Evolutionary conservation across 2,797 vertebrate genomes (phyloP), one percentile per base, ranked within the genome.

Genomic region (Pseudomugil gertrudae): DNA sequence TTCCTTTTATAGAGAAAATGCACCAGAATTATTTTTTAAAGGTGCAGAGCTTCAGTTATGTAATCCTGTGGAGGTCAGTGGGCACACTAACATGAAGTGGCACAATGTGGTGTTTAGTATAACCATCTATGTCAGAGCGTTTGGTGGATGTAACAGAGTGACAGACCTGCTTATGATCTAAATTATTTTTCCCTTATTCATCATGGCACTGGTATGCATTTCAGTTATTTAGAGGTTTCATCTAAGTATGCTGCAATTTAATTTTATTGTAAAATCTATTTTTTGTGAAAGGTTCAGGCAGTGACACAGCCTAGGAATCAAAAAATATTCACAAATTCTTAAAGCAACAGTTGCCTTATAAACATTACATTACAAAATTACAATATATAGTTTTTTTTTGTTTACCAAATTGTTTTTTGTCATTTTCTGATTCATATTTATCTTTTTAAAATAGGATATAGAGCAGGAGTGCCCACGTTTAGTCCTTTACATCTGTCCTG

Each of bases 1-100:
- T 30, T 27, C 53, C 9, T 29, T 19, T 47, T 21, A 43, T 19
- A 48, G 4, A 27, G 17, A 53, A 55, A 38, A 70, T 43, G 47
- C 50, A 78, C 24, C 3, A 36, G n/a, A 35, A 27, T 8, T 69
- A 5, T 29, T 33, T 33, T 50, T 10, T 62, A 61, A 59, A 43
- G 57, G 67, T 45, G 5, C n/a, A 35, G 35, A 17, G 38, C 63
- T n/a, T 57, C 53, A 27, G 63, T 85, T 85, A 79, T 72, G 57
- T 76, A 85, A 82, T 57, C n/a, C 10, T 64, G 47, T 62, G 5
- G 5, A 32, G 85, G 76, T 86, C 69, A 72, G 11, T 43, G 68
- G 48, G 72, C 74, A 40, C 62, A 79, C 1, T 23, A 52, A 72
- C n/a, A 55, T 43, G 30, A 45, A 26, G 36, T 48, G 53, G 24